Base-by-base conservation (phyloP, 2,113 vertebrate species). In the Pithys albifrons region DNA sequence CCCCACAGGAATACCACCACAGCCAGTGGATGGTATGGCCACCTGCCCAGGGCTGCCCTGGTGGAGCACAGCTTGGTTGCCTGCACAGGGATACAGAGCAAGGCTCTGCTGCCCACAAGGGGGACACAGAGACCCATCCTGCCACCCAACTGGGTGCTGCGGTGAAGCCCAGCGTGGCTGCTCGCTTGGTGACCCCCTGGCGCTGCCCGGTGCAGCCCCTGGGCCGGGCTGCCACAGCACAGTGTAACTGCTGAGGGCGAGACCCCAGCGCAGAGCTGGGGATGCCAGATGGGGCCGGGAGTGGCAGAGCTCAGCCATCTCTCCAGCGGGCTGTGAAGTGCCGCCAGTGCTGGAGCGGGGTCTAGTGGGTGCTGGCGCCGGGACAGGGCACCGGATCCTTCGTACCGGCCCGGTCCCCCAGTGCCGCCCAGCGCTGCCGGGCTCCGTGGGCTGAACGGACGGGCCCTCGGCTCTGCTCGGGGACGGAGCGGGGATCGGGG, bases 81-180 rank as follows among this genome's bases (percentile, higher is more conserved):
- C 12, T 0, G 0, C 22, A 1, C 1, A 4, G 61, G 54, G n/a
- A 10, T 17, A 41, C 9, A 3, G 29, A 35, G 12, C 61, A 29
- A 28, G 37, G 59, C 25, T 39, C 35, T 8, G 33, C n/a, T 35
- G 14, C 22, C 57, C 22, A 15, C 57, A 35, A 9, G 14, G 14
- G 61, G 62, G 23, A 39, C 28, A 10, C 24, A 41, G 59, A 31
- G 43, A 73, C 81, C 1, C 12, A 6, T 27, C 66, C 61, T 46
- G 7, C 45, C 4, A 5, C n/a, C 48, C 4, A 4, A 27, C 48
- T 2, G 1, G 29, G 33, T 39, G 51, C 49, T 46, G 35, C 6
- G 1, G 33, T 51, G 31, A 46, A 43, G 23, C 8, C 1, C 18
- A 3, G 73, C 0, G 0, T 4, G 7, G 66, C 61, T 28, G 29